Percentiles rank a stretch among this genome's conserved stretches.
phyloP scores from a whole-genome alignment of 2,888 invertebrate species.

The Iselma pallidipennis region DNA sequence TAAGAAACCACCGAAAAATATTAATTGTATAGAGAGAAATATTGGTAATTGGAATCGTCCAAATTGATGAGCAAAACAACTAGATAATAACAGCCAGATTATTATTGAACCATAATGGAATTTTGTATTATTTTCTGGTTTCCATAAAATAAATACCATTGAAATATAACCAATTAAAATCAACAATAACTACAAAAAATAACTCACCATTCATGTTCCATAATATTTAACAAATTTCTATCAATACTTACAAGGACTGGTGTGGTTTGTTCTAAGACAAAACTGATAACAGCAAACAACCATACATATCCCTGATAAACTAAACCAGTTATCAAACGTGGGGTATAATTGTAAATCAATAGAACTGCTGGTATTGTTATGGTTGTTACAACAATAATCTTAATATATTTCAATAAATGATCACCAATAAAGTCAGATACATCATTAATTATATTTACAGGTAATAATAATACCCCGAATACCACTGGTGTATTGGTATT shows the following conservation, averaged over 20 bases:
- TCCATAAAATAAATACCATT: conserved; percentile 76
- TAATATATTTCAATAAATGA: conserved; percentile 70
- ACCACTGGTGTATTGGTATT: conserved; percentile 69
- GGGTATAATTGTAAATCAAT: conserved; percentile 73
- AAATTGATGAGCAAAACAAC: conserved; percentile 74
- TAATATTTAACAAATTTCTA: conserved; percentile 3
- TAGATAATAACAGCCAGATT: conserved; percentile 76
- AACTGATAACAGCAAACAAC: conserved; percentile 41
- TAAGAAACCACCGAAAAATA: conserved; percentile 69
- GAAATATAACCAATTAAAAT: conserved; percentile 71
- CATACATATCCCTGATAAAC: conserved; percentile 57
- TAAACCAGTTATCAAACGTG: conserved; percentile 64
- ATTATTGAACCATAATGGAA: conserved; percentile 72
- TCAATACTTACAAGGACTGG: conserved; percentile 48
- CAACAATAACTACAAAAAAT: conserved; percentile 50
- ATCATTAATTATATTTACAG: conserved; percentile 75
- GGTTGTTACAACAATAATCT: conserved; percentile 59
- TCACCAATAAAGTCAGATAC: conserved; percentile 75
- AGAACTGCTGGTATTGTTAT: conserved; percentile 59
- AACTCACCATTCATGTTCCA: no score
- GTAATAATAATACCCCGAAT: conserved; percentile 64
- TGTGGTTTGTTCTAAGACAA: conserved; percentile 50
- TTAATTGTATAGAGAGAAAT: conserved; percentile 68
- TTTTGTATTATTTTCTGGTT: conserved; percentile 65
- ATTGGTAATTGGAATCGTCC: conserved; percentile 78